Percentiles rank a stretch among this genome's conserved stretches.
Conservation (phyloP, 2,888 invertebrate species). For the Coelopa pilipes region DNA sequence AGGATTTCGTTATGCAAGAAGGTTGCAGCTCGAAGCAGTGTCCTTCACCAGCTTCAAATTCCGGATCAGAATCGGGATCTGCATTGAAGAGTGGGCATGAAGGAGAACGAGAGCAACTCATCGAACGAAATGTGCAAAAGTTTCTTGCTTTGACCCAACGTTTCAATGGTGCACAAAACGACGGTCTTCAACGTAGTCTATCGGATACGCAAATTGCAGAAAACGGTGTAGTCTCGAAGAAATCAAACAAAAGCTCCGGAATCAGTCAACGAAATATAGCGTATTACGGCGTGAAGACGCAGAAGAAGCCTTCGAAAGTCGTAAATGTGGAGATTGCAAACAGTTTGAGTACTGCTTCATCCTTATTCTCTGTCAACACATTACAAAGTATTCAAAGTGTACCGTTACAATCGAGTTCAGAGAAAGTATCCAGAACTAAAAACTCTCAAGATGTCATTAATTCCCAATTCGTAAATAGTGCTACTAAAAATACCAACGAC, state of each 20-base stretch:
- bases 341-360: conserved; percentile 29
- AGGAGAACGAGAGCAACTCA: conserved; percentile 35
- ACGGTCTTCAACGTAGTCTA: conserved; percentile 45
- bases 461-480: background rate
- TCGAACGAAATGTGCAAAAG: conserved; percentile 47
- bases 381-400: conserved; percentile 16
- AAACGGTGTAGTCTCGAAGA: background rate
- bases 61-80: conserved; percentile 5
- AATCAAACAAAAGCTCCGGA: conserved; percentile 2
- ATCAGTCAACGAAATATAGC: conserved; percentile 30
- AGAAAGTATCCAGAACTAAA: background rate
- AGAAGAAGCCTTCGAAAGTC: conserved; percentile 20
- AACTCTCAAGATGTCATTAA: background rate
- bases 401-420: background rate
- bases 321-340: conserved; percentile 30
- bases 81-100: background rate
- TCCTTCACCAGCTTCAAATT: conserved; percentile 24
- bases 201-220: conserved; percentile 48
- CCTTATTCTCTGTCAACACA: conserved; percentile 10
- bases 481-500: background rate
- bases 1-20: conserved; percentile 41
- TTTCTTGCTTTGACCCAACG: conserved; percentile 46
- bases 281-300: conserved; percentile 29
- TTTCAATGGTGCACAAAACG: conserved; percentile 22
- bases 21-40: background rate